Base-by-base conservation (phyloP, 2,113 vertebrate genomes). In the Psephotus haematonotus region DNA sequence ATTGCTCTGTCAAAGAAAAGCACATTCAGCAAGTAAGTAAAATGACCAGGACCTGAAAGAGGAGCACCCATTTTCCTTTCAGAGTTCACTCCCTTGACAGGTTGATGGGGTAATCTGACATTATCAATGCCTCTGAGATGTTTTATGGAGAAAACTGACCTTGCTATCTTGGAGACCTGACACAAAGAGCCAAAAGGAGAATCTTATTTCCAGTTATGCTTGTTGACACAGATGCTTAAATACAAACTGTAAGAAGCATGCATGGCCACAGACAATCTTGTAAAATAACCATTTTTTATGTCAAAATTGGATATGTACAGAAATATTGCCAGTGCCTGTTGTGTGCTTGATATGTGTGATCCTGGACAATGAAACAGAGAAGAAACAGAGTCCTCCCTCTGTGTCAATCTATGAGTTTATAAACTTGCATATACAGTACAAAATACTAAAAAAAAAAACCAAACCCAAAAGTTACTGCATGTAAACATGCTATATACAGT, bases 1-100 rank as follows among this genome's bases (percentile, higher is more conserved):
- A 31, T 57, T 89, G 81, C 35, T 94, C 65, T 46, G 52, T 60
- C 81, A 82, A 83, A 87, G 71, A 67, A 87, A 93, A 35, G 44
- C 23, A 35, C 24, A 43, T 47, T 59, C 71, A 67, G 52, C 47
- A 69, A 88, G 63, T 6, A 46, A 22, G 43, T 41, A 90, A 83
- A 95, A 74, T 19, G 60, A 46, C 28, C 2, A 2, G 55, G n/a
- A 63, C 23, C 31, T 83, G 43, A 59, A 81, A 77, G n/a, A 57
- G 44, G 6, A 55, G 27, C 13, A 33, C 28, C 2, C 23, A 0
- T 70, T 88, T 89, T 79, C 39, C 62, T 67, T 35, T 68, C 52
- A 24, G 7, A 80, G 17, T 91, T 83, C 46, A 46, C 13, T 79
- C 12, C 53, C 11, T 50, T 68, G 43, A 44, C 55, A 52, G 44